Percentiles rank a stretch among this genome's conserved stretches.
Evolutionary conservation across 2,113 vertebrate genomes (phyloP).

Genomic region (Silurus asotus): DNA sequence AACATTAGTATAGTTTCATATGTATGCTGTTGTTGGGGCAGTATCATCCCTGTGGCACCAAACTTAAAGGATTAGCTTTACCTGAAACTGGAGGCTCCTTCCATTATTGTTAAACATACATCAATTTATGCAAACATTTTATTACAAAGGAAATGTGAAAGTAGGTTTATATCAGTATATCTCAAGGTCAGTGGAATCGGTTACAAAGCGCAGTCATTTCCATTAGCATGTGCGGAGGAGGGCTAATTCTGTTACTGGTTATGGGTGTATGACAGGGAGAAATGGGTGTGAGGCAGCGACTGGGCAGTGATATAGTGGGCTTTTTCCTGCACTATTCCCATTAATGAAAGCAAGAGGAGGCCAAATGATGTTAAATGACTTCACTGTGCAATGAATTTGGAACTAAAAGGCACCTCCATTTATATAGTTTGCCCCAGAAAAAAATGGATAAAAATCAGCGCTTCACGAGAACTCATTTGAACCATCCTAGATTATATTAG

Average conservation of each 20-base stretch:
- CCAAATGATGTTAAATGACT: slow-evolving; percentile 66
- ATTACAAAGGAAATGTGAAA: background rate
- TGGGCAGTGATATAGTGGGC: slow-evolving; percentile 66
- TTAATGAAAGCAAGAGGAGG: slow-evolving; percentile 63
- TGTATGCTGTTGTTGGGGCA: background rate
- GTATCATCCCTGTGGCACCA: background rate
- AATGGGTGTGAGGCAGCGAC: slow-evolving; percentile 55
- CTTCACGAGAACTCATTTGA: slow-evolving; percentile 51
- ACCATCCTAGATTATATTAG: slow-evolving; percentile 52
- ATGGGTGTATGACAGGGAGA: slow-evolving; percentile 60
- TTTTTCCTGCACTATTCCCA: slow-evolving; percentile 50
- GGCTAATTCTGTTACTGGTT: slow-evolving; percentile 53
- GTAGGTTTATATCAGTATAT: background rate
- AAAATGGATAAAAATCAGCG: slow-evolving; percentile 13
- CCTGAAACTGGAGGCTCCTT: background rate
- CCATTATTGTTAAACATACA: background rate
- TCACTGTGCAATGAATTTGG: slow-evolving; percentile 31
- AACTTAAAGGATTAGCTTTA: background rate
- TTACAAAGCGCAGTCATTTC: background rate
- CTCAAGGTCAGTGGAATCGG: slow-evolving; percentile 29
- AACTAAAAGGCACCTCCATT: slow-evolving; percentile 35
- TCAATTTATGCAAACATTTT: background rate
- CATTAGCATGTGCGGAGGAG: slow-evolving; percentile 36
- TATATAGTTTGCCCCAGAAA: slow-evolving; percentile 18
- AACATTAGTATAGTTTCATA: background rate